Evolutionary conservation across 2,888 invertebrate genomes (phyloP), one percentile per base, ranked within the genome.

Genomic region (Linnaemya tessellans): DNA sequence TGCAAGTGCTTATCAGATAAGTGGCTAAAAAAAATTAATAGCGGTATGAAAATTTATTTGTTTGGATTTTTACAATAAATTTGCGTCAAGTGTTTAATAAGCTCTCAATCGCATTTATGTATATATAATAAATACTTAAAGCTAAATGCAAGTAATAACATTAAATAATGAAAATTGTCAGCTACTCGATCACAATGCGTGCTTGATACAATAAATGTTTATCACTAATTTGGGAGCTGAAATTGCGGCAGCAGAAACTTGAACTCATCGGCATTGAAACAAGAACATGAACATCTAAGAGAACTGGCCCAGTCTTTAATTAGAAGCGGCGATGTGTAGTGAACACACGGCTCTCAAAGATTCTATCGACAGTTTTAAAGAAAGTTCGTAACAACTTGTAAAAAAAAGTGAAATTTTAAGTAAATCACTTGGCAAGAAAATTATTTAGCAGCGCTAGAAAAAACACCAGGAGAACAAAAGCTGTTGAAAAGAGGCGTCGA

Each of bases 371-470:
- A 56, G 35, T n/a, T 56, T 20, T n/a, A 49, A 80, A 64, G 68
- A 70, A 70, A 79, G 73, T 62, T 70, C 43, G 20, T 11, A 43
- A 73, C 73, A 54, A 13, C 30, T 22, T 49, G 41, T 58, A 43
- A 15, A 35, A 75, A 82, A 80, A 73, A 85, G 82, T 82, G 82
- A 85, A 82, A 82, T 80, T 82, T 18, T 71, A 71, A 80, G 30
- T 75, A 18, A 74, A 64, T 25, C 49, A 62, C 60, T 38, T 60
- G 68, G 3, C 20, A 51, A 56, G 38, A 58, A 41, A 11, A 41
- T 58, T 56, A 80, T 68, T 51, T 35, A 41, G n/a, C 11, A 35
- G 68, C 35, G 30, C 49, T 46, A 4, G 18, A 25, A 18, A 49
- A 75, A 58, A 43, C 9, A 41, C 7, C 4, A 20, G 25, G 8